Conservation (phyloP, 2,797 vertebrate species). For the Periophthalmus magnuspinnatus region DNA sequence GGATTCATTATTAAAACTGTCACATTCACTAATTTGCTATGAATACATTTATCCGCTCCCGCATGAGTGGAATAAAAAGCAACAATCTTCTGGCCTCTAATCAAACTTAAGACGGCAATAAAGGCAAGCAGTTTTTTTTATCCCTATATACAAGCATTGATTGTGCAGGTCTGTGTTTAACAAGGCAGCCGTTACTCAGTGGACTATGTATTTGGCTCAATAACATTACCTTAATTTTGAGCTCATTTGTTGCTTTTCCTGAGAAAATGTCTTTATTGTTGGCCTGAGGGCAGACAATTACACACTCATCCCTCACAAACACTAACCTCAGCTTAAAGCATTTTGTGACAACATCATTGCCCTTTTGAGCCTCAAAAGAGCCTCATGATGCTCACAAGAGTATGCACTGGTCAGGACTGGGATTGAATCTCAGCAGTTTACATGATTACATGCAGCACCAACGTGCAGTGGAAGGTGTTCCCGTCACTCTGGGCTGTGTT, state of each 20-base stretch:
- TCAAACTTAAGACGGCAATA: constrained; percentile 44
- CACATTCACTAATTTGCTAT: constrained; percentile 28
- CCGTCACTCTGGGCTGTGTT: too few species aligned
- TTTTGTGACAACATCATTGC: background rate
- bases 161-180: constrained; percentile 42
- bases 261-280: constrained; percentile 37
- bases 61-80: constrained; percentile 45
- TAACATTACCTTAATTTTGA: constrained; percentile 42
- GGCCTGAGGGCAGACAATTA: constrained; percentile 28
- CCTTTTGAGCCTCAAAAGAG: too few species aligned
- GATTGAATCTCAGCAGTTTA: too few species aligned
- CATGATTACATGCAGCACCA: too few species aligned
- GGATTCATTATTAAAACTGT: constrained; percentile 33
- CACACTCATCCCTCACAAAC: constrained; percentile 33
- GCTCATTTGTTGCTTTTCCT: constrained; percentile 53
- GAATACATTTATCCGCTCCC: constrained; percentile 38
- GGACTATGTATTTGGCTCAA: constrained; percentile 33
- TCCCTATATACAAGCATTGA: constrained; percentile 39
- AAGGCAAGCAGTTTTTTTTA: constrained; percentile 41
- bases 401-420: too few species aligned
- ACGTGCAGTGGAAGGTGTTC: too few species aligned
- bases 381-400: too few species aligned
- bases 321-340: constrained; percentile 29
- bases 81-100: constrained; percentile 45
- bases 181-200: constrained; percentile 47